Evolutionary conservation across 2,888 invertebrate species (phyloP).

Genomic region (Slavum lentiscoides): DNA sequence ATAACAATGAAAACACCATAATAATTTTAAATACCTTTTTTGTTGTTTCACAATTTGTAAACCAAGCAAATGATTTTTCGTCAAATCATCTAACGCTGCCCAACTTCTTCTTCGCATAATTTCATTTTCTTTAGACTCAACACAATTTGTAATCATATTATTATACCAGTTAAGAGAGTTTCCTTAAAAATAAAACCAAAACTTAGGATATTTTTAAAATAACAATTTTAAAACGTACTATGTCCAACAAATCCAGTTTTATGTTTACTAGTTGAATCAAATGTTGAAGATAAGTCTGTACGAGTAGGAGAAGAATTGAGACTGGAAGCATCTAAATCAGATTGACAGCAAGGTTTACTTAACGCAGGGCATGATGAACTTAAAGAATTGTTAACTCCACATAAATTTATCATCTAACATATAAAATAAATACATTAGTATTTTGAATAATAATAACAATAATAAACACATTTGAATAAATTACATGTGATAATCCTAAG

Average conservation of each 20-base stretch:
- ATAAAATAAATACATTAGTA: constrained; percentile 25
- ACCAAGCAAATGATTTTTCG: constrained; percentile 58
- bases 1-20: constrained; percentile 59
- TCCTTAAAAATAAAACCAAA: constrained; percentile 54
- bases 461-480: constrained; percentile 4
- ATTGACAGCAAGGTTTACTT: constrained; percentile 63
- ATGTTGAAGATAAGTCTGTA: constrained; percentile 58
- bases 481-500: constrained; percentile 38
- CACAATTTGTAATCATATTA: constrained; percentile 36
- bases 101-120: constrained; percentile 76
- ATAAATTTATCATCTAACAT: constrained; percentile 54
- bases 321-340: constrained; percentile 62
- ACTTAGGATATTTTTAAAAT: background rate
- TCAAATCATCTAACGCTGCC: constrained; percentile 80
- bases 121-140: constrained; percentile 59
- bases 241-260: constrained; percentile 12
- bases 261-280: constrained; percentile 41
- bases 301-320: constrained; percentile 63
- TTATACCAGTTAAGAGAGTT: constrained; percentile 57
- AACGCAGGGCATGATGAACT: constrained; percentile 77
- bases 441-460: background rate
- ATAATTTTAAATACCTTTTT: constrained; percentile 45
- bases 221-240: constrained; percentile 27
- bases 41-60: constrained; percentile 40
- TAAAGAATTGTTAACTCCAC: constrained; percentile 58